Conservation (phyloP, 2,888 invertebrate species). For the Watsonalla binaria region DNA sequence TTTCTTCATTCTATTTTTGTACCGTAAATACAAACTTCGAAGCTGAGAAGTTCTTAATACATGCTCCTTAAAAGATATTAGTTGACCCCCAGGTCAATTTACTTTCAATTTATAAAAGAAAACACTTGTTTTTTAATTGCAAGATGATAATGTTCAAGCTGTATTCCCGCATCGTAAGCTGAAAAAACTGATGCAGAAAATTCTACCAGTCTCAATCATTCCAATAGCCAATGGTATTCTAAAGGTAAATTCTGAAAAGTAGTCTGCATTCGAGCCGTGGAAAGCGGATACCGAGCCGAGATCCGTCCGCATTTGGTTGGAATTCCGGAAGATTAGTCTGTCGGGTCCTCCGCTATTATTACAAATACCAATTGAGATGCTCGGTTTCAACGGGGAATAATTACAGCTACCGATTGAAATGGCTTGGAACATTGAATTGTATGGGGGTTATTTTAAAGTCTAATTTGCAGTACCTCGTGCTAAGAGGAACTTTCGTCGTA, state of each 20-base stretch:
- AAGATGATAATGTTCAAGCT: no score
- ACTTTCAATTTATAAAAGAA: no score
- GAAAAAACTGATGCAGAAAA: neutral
- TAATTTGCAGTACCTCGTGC: neutral
- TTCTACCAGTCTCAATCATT: neutral
- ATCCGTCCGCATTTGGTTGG: constrained; percentile 40
- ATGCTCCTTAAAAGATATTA: no score
- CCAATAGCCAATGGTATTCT: neutral
- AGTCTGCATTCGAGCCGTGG: constrained; percentile 7
- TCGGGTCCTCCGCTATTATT: constrained; percentile 31
- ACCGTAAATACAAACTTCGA: no score
- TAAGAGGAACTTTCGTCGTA: no score
- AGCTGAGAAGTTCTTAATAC: no score
- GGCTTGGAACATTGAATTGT: constrained; percentile 13
- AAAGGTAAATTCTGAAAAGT: neutral
- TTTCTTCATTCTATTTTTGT: no score
- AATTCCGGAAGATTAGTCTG: constrained; percentile 54
- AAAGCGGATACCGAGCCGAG: constrained; percentile 32
- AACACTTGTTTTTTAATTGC: no score
- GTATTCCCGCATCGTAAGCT: no score
- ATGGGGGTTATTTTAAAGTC: neutral
- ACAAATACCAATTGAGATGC: constrained; percentile 39
- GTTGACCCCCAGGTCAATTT: no score
- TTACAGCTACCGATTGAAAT: constrained; percentile 17
- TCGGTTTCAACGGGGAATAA: constrained; percentile 30